Conservation (phyloP, 2,113 vertebrate genomes). For the Dromiciops gliroides region DNA sequence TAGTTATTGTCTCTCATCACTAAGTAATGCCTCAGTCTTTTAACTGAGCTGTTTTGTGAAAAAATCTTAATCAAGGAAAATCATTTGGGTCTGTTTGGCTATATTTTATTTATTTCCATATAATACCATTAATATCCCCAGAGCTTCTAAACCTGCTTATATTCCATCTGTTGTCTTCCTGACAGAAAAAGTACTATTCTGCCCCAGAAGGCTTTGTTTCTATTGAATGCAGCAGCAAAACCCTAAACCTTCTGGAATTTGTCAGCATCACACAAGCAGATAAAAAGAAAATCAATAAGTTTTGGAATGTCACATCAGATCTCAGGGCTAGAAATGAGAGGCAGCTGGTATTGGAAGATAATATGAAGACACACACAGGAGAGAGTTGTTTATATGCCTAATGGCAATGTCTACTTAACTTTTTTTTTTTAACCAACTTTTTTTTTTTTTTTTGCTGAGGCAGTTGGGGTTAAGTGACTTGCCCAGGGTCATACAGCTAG, state of each 20-base stretch:
- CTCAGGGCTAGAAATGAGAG: constrained; percentile 44
- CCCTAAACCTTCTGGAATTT: background rate
- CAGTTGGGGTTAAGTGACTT: too few relatives aligned
- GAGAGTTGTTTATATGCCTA: background rate
- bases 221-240: constrained; percentile 40
- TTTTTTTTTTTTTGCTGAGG: too few relatives aligned
- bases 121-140: constrained; percentile 38
- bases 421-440: too few relatives aligned
- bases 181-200: constrained; percentile 42
- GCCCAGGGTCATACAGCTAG: too few relatives aligned
- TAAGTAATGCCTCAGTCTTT: constrained; percentile 47
- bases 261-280: constrained; percentile 13
- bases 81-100: constrained; percentile 10
- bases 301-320: constrained; percentile 36
- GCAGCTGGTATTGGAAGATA: background rate
- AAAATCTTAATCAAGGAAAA: constrained; percentile 35
- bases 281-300: background rate
- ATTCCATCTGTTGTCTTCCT: constrained; percentile 51
- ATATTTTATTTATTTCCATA: constrained; percentile 47
- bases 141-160: constrained; percentile 35
- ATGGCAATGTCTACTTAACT: background rate
- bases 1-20: constrained; percentile 22
- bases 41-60: constrained; percentile 9
- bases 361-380: background rate
- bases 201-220: constrained; percentile 35